Evolutionary conservation across 2,113 vertebrate genomes (phyloP).

Genomic region (Cyprinodon tularosa): DNA sequence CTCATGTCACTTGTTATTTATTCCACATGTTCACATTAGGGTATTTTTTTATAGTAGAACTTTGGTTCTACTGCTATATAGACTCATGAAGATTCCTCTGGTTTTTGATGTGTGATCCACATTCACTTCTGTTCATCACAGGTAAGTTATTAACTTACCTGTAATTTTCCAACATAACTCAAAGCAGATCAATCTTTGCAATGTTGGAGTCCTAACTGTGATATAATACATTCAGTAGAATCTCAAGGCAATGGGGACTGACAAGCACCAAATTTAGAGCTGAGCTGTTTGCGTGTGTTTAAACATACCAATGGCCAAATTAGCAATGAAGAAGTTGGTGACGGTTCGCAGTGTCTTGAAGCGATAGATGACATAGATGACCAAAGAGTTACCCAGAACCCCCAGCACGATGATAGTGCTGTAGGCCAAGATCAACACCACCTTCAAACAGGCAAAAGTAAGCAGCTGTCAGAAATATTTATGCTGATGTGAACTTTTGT

Average conservation of each 20-base stretch:
- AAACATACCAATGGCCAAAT: conserved; percentile 82
- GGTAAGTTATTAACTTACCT: no score
- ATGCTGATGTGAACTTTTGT: not conserved
- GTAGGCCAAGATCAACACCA: conserved; percentile 92
- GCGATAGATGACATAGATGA: conserved; percentile 92
- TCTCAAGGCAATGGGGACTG: not conserved
- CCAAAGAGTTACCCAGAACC: conserved; percentile 91
- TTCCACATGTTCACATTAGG: no score
- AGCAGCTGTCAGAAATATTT: not conserved
- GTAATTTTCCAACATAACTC: no score
- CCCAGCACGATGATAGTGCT: conserved; percentile 94
- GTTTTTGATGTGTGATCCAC: no score
- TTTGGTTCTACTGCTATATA: no score
- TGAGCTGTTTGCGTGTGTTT: not conserved
- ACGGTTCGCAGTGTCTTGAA: conserved; percentile 94
- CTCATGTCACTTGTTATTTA: no score
- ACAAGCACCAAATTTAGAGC: not conserved
- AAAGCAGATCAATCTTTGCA: not conserved
- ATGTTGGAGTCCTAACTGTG: not conserved
- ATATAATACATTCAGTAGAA: not conserved
- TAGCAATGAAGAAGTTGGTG: conserved; percentile 97
- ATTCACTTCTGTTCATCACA: no score
- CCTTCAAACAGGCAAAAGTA: conserved; percentile 39
- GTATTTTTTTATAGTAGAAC: no score
- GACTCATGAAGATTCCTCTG: no score